These are phyloP conservation scores for Apostichopus californicus DNA, from an alignment of 35 echinoderm and acorn worm species.

Conservation along the genomic window DNA sequence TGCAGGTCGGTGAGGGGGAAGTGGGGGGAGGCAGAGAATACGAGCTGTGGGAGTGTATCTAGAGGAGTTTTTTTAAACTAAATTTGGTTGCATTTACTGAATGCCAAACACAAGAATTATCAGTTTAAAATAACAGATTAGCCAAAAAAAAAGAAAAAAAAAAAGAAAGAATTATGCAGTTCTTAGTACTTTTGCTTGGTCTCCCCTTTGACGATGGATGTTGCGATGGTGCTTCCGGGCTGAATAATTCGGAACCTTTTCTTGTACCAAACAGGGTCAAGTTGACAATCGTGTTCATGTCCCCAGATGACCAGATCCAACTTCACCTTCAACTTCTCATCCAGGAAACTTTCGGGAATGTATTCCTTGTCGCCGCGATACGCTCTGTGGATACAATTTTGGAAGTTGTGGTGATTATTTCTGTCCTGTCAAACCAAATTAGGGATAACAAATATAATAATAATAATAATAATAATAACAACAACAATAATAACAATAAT, in stretches of 20 bases:
- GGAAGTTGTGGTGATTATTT: neutral
- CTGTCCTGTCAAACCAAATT: neutral
- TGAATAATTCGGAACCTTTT: conserved; percentile 62
- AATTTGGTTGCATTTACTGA: too few relatives aligned
- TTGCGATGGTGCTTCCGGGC: conserved; percentile 69
- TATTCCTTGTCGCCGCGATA: conserved; percentile 60
- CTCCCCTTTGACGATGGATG: conserved; percentile 57
- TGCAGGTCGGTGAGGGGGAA: too few relatives aligned
- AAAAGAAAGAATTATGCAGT: too few relatives aligned
- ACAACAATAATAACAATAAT: too few relatives aligned
- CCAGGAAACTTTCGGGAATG: conserved; percentile 62
- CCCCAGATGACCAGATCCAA: conserved; percentile 64
- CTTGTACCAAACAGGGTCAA: conserved; percentile 47
- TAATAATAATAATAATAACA: too few relatives aligned
- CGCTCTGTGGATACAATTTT: conserved; percentile 14
- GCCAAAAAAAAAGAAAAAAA: too few relatives aligned
- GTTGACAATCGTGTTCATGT: conserved; percentile 65
- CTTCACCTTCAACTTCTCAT: conserved; percentile 36
- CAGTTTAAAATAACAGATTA: too few relatives aligned
- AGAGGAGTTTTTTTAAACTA: too few relatives aligned
- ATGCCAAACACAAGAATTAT: too few relatives aligned
- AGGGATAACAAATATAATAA: neutral
- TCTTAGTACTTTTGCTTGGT: conserved; percentile 50
- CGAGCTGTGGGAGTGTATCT: too few relatives aligned
- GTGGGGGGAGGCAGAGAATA: too few relatives aligned